These are phyloP conservation scores for Lophotis ruficrista DNA, from an alignment of 2,113 vertebrate species.

Conservation along the genomic window DNA sequence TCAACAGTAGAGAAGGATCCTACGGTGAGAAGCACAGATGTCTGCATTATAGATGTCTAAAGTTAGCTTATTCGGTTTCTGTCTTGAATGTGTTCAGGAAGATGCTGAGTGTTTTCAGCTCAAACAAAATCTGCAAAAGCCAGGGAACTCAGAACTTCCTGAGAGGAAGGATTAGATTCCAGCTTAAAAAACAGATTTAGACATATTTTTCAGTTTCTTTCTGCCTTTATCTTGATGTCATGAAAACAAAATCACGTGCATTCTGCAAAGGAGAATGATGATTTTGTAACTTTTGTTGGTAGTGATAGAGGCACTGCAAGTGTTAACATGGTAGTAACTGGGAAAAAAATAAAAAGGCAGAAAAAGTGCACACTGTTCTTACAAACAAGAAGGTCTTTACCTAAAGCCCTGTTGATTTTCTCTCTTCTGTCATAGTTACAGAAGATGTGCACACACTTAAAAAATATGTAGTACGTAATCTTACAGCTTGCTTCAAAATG, in stretches of 20 bases:
- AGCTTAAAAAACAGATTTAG: background rate
- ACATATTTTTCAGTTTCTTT: background rate
- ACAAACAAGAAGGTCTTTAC: background rate
- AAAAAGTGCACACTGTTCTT: rapidly evolving
- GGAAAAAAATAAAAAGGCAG: background rate
- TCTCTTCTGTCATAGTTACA: background rate
- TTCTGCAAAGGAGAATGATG: background rate
- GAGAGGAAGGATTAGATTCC: background rate
- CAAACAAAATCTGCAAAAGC: background rate
- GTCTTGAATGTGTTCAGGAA: background rate
- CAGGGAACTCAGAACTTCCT: background rate
- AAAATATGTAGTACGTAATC: background rate
- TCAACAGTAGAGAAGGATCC: background rate
- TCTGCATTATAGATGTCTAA: background rate
- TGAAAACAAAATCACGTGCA: background rate
- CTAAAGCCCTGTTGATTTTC: background rate
- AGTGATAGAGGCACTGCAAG: background rate
- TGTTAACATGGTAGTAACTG: background rate
- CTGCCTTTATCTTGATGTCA: background rate
- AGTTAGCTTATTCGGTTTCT: background rate
- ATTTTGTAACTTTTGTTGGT: background rate
- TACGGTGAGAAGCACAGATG: background rate
- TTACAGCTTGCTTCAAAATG: background rate
- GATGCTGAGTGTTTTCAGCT: background rate
- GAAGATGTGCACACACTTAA: background rate